Evolutionary conservation across 1,140 invertebrate species (phyloP), one percentile per base, ranked within the genome.

Genomic region (Maniola jurtina): DNA sequence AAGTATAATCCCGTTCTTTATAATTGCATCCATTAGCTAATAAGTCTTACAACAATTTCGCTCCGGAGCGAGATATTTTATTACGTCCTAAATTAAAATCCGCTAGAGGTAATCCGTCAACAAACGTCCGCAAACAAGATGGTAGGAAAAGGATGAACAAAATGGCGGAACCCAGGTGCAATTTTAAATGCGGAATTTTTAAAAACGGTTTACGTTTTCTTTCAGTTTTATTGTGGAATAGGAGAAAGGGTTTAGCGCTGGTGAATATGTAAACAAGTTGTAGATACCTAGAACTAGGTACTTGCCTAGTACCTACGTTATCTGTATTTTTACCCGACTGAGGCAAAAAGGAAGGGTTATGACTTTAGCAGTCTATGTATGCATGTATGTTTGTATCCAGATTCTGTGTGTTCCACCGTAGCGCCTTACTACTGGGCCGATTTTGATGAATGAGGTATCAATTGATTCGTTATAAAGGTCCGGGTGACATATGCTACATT

Each of bases 21-120:
- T 63, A 68, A 68, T 68, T 62, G 66, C 66, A 38, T 42, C 61
- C 66, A 68, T 68, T 63, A 68, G 66, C 60, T 68, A 63, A 68
- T 68, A 68, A 68, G 55, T 77, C 62, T 81, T 76, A 79, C 83
- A 80, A 87, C 80, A 84, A 80, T 84, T 82, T 79, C 70, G 67
- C 73, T 77, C 75, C 69, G 72, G 73, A 77, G 72, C 73, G 73
- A 81, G 80, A 84, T 86, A 76, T 73, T 88, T 86, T 84, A 84
- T 81, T 84, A 78, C 79, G 68, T 66, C 73, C 64, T 75, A 80
- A 77, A 82, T 82, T 80, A 77, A 81, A 78, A 81, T 73, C 71
- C 63, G 69, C 75, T 60, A 69, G 55, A 66, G 65, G 77, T 88
- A 86, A 86, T 88, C 83, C 85, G 79, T 88, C 85, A 86, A 77